These are phyloP conservation scores for Colaptes auratus DNA, from an alignment of 2,113 vertebrate genomes.

Conservation along the genomic window DNA sequence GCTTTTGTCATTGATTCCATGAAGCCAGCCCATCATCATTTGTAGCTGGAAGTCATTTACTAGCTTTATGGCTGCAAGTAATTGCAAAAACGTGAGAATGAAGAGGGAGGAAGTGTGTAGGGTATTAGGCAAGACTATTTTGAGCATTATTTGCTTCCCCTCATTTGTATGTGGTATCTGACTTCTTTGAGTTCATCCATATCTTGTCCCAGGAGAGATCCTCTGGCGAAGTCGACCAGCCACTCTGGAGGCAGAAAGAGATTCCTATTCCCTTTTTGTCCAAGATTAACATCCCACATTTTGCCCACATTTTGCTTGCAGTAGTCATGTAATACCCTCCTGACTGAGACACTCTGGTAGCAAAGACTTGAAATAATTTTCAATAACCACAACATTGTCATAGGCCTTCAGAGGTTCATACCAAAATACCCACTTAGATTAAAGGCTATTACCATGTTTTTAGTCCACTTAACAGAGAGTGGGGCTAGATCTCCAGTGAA, in stretches of 20 bases:
- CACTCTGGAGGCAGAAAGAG: background rate
- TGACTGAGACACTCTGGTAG: background rate
- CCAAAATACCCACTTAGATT: background rate
- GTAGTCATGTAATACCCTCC: background rate
- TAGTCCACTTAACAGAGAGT: background rate
- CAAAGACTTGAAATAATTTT: background rate
- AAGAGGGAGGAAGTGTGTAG: background rate
- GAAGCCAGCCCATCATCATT: background rate
- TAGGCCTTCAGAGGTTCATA: background rate
- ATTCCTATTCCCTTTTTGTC: background rate
- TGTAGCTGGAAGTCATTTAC: background rate
- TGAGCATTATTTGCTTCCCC: background rate
- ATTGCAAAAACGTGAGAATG: background rate
- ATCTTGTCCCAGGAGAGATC: background rate
- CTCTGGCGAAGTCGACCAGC: background rate
- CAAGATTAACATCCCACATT: background rate
- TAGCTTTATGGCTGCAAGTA: background rate
- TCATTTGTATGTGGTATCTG: background rate
- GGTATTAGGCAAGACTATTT: background rate
- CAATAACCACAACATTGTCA: background rate
- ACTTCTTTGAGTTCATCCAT: fast-evolving
- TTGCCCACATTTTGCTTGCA: background rate
- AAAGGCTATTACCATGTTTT: background rate
- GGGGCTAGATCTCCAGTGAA: fast-evolving
- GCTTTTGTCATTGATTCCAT: background rate